Conservation (phyloP, 2,797 vertebrate genomes). For the Rhadinocentrus ornatus region DNA sequence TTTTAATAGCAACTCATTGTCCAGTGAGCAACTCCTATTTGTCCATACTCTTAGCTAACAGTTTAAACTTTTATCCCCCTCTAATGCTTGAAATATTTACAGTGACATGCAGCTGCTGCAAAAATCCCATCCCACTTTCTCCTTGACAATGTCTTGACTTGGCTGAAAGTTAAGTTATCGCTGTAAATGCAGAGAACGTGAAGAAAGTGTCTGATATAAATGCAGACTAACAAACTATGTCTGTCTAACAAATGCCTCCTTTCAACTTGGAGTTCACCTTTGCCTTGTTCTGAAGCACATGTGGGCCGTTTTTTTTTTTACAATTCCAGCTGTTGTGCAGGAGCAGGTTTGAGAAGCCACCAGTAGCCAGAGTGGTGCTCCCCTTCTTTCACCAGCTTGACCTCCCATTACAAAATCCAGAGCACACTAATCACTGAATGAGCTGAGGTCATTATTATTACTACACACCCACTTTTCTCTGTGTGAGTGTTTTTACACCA, state of each 20-base stretch:
- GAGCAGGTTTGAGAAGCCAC: not conserved
- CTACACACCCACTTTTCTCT: slow-evolving; percentile 27
- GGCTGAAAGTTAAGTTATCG: slow-evolving; percentile 15
- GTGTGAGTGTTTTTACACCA: slow-evolving; percentile 23
- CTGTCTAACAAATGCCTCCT: slow-evolving; percentile 23
- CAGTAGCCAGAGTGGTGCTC: slow-evolving; percentile 38
- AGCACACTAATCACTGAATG: slow-evolving; percentile 43
- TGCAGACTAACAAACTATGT: slow-evolving; percentile 5
- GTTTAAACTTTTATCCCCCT: not conserved
- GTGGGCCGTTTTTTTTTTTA: not conserved
- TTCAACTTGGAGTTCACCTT: slow-evolving; percentile 19
- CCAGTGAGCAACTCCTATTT: not conserved
- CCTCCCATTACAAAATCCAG: slow-evolving; percentile 36
- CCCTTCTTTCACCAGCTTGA: slow-evolving; percentile 34
- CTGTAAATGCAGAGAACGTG: slow-evolving; percentile 11
- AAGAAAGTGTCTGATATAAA: not conserved
- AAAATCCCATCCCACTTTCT: not conserved
- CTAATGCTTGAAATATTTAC: not conserved
- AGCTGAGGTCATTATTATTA: slow-evolving; percentile 64
- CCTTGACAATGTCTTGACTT: not conserved
- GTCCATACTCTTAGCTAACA: not conserved
- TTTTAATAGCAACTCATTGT: not conserved
- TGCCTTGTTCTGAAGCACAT: not conserved
- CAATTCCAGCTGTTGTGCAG: slow-evolving; percentile 21
- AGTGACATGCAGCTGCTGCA: not conserved